Percentiles rank a stretch among this genome's conserved stretches.
phyloP scores from a whole-genome alignment of 2,113 vertebrate genomes.

The Protobothrops mucrosquamatus region DNA sequence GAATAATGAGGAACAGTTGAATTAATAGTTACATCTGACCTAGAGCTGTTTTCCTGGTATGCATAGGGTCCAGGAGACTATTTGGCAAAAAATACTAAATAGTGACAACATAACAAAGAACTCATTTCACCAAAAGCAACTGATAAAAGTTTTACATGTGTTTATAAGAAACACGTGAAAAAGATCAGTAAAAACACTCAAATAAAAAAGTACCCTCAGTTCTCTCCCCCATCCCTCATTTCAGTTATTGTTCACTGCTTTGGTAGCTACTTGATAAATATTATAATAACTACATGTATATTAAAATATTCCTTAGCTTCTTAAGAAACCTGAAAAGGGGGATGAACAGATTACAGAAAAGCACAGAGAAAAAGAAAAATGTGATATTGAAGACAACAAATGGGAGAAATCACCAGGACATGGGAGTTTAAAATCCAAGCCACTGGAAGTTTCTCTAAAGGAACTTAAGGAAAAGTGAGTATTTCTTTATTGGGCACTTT shows the following conservation, averaged over 20 bases:
- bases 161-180: neutral
- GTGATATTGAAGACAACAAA: slow-evolving; percentile 76
- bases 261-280: neutral
- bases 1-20: neutral
- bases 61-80: neutral
- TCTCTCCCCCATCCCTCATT: neutral
- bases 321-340: slow-evolving; percentile 92
- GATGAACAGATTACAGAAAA: slow-evolving; percentile 83
- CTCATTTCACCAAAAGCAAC: neutral
- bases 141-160: neutral
- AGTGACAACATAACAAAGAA: neutral
- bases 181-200: neutral
- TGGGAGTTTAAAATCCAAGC: slow-evolving; percentile 72
- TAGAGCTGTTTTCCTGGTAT: neutral
- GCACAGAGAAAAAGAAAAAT: slow-evolving; percentile 84
- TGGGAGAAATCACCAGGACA: slow-evolving; percentile 74
- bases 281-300: neutral
- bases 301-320: slow-evolving; percentile 78
- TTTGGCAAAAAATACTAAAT: neutral
- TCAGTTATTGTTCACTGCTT: neutral
- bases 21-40: neutral
- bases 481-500: neutral
- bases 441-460: slow-evolving; percentile 61
- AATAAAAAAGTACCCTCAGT: neutral
- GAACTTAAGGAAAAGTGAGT: slow-evolving; percentile 86